Percentiles rank a stretch among this genome's conserved stretches.
Conservation (phyloP, 2,888 invertebrate genomes). For the Oxycera nigricornis region DNA sequence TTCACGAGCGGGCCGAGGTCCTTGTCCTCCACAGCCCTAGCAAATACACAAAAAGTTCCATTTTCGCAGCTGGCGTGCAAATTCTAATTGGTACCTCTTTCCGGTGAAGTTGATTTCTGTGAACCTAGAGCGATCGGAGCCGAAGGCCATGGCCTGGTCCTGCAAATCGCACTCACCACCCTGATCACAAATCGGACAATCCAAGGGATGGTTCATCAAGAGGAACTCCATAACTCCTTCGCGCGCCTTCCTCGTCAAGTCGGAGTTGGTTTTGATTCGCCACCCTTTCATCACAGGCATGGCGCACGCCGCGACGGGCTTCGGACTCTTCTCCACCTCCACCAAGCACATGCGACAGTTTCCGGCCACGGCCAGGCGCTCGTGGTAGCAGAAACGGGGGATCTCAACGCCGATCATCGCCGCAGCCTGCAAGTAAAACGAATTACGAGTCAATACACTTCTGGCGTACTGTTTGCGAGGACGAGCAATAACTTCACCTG, state of each 20-base stretch:
- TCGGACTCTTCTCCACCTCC: slow-evolving; percentile 97
- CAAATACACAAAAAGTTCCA: not conserved
- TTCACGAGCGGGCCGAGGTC: slow-evolving; percentile 98
- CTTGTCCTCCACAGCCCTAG: slow-evolving; percentile 98
- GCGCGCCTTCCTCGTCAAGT: slow-evolving; percentile 79
- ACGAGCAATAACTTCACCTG: slow-evolving; percentile 74
- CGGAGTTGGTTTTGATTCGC: slow-evolving; percentile 97
- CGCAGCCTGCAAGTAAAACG: slow-evolving; percentile 74
- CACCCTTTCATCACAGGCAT: slow-evolving; percentile 99
- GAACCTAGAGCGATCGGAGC: slow-evolving; percentile 91
- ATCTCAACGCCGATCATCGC: slow-evolving; percentile 96
- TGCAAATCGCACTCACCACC: slow-evolving; percentile 93
- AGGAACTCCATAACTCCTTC: slow-evolving; percentile 99
- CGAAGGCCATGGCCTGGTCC: slow-evolving; percentile 99
- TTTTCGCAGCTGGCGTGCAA: not conserved
- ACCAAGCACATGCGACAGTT: slow-evolving; percentile 99
- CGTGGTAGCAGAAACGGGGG: slow-evolving; percentile 99
- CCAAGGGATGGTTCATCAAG: slow-evolving; percentile 96
- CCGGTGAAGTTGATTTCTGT: slow-evolving; percentile 90
- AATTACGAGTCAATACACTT: not conserved
- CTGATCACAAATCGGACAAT: slow-evolving; percentile 99
- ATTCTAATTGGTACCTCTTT: slow-evolving; percentile 72
- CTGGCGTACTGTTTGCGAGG: no score
- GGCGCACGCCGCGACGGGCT: slow-evolving; percentile 98
- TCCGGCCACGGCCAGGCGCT: slow-evolving; percentile 96